Evolutionary conservation across 2,888 invertebrate species (phyloP), one percentile per base, ranked within the genome.

Genomic region (Nesidiocoris tenuis): DNA sequence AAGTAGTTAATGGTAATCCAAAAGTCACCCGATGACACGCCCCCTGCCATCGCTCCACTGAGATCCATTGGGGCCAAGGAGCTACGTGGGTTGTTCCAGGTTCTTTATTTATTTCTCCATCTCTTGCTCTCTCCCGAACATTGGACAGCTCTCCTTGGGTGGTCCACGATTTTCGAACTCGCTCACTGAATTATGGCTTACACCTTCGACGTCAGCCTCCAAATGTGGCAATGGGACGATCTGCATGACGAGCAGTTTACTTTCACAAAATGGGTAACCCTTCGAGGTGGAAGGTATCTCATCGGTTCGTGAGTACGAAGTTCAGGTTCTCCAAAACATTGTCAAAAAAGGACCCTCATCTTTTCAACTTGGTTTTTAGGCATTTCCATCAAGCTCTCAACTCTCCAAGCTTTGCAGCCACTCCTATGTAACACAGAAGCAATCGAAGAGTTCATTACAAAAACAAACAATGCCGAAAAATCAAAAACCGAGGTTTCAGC

Each of bases 31-130:
- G 66, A 19, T 39, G 66, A 66, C 66, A 66, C 66, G 66, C 66
- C 55, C 55, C 55, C 66, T 55, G 54, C 55, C 66, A 54, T 55
- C 55, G 55, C 17, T n/a, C 21, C 2, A 65, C 56, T 39, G 22
- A 39, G 25, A 54, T 67, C 67, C 65, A 65, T 56, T 24, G 59
- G 23, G 23, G 59, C 39, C 39, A 39, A 39, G 39, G 39, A 39
- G 59, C 70, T 70, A 70, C 70, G 70, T 70, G 70, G 70, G 70
- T 59, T 59, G 70, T 39, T 39, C 39, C 39, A 39, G 12, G 70
- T 70, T 70, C 67, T 67, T 56, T 21, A 3, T 39, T 39, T 39
- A 39, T 39, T 39, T 39, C 39, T 39, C 39, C 39, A 39, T 39
- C 39, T 39, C 39, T 3, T 39, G 5, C 39, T 39, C 39, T 39